A percentile compares a stretch with the other conserved stretches of the same genome.
phyloP scores from a whole-genome alignment of 2,797 vertebrate species.

The Aeoliscus strigatus region DNA sequence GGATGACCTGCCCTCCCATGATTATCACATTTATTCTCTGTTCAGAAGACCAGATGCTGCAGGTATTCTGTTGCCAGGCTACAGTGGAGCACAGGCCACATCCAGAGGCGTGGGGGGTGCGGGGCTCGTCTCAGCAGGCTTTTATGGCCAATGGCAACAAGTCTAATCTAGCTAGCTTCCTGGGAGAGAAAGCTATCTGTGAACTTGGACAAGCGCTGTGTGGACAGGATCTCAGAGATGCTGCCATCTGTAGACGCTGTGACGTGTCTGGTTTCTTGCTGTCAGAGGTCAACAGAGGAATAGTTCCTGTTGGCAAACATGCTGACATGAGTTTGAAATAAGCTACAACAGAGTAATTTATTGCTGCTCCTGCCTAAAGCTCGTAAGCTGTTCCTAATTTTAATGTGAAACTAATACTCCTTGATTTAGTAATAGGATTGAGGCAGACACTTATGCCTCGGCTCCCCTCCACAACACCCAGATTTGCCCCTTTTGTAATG shows the following conservation, averaged over 20 bases:
- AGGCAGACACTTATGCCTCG: conserved; percentile 33
- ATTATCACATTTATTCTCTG: conserved; percentile 63
- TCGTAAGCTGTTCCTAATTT: no score
- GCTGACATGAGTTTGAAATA: conserved; percentile 17
- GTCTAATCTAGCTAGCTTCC: conserved; percentile 27
- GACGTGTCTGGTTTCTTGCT: conserved; percentile 31
- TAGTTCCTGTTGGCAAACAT: conserved; percentile 45
- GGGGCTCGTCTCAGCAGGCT: conserved; percentile 28
- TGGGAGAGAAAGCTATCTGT: conserved; percentile 21
- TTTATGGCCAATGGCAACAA: conserved; percentile 44
- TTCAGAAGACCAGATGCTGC: conserved; percentile 68
- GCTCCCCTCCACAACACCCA: conserved; percentile 6
- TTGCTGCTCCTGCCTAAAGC: no score
- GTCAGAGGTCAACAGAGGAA: conserved; percentile 39
- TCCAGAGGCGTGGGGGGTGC: conserved; percentile 7
- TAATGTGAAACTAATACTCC: conserved; percentile 47
- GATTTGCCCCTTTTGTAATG: no score
- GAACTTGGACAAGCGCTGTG: conserved; percentile 14
- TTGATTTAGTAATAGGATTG: conserved; percentile 48
- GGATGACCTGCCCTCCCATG: conserved; percentile 31
- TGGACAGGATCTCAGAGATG: conserved; percentile 35
- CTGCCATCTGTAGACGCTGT: conserved; percentile 26
- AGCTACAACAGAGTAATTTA: neutral
- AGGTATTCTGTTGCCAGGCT: conserved; percentile 68
- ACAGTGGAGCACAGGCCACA: conserved; percentile 39